A percentile compares a stretch with the other conserved stretches of the same genome.
Evolutionary conservation across 2,888 invertebrate genomes (phyloP).

Genomic region (Muschampia plurimacula): DNA sequence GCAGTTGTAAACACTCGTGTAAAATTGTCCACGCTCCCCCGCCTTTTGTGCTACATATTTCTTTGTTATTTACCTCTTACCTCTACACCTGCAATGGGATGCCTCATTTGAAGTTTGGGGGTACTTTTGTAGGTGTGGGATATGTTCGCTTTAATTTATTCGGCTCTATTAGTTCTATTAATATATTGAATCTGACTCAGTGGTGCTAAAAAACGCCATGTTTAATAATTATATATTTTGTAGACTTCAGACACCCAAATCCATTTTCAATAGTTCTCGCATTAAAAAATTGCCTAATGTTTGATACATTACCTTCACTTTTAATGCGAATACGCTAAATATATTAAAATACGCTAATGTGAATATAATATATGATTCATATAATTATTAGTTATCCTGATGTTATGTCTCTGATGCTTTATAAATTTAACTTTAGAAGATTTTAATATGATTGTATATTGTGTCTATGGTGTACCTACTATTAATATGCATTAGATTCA

Average conservation of each 20-base stretch:
- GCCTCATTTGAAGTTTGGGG: conserved; percentile 31
- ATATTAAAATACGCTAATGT: too few relatives aligned
- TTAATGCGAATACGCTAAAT: too few relatives aligned
- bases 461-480: too few relatives aligned
- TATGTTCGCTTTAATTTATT: conserved; percentile 3
- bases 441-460: too few relatives aligned
- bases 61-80: conserved; percentile 80
- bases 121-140: background rate
- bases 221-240: background rate
- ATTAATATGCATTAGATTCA: too few relatives aligned
- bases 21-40: conserved; percentile 85
- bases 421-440: too few relatives aligned
- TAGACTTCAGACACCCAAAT: background rate
- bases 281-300: too few relatives aligned
- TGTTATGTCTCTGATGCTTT: too few relatives aligned
- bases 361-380: too few relatives aligned
- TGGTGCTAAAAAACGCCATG: background rate
- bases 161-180: background rate
- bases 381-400: too few relatives aligned
- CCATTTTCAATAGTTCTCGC: background rate
- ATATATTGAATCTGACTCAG: background rate
- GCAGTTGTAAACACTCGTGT: conserved; percentile 85
- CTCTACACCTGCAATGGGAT: conserved; percentile 47
- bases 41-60: conserved; percentile 82
- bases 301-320: too few relatives aligned